Evolutionary conservation across 1,140 invertebrate species (phyloP).

Genomic region (Dinoponera quadriceps): DNA sequence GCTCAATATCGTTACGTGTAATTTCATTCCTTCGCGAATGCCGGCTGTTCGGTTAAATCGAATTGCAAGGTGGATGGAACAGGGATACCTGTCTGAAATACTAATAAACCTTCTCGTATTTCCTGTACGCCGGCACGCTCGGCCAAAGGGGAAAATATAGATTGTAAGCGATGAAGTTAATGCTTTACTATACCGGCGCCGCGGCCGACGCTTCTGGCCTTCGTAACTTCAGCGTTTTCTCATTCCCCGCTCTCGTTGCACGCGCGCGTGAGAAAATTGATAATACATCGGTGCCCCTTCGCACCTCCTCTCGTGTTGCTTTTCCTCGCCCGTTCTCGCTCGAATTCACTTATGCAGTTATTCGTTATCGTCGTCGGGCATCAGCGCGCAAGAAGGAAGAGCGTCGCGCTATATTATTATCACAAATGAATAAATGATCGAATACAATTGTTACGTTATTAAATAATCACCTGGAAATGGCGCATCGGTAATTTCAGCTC

Average conservation of each 20-base stretch:
- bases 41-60: conserved; percentile 7
- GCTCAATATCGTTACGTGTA: conserved; percentile 33
- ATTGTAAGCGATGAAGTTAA: conserved; percentile 42
- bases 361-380: not conserved
- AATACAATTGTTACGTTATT: conserved; percentile 2
- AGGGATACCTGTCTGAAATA: conserved; percentile 42
- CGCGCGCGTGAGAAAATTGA: conserved; percentile 31
- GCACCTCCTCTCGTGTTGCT: not conserved
- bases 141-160: conserved; percentile 32
- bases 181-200: conserved; percentile 26
- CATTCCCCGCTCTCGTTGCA: not conserved
- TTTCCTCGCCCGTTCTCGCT: not conserved
- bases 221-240: conserved; percentile 20
- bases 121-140: not conserved
- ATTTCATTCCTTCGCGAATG: conserved; percentile 34
- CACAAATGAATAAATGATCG: conserved; percentile 19
- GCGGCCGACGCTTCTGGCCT: conserved; percentile 4
- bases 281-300: conserved; percentile 16
- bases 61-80: conserved; percentile 17
- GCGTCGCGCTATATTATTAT: not conserved
- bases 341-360: not conserved
- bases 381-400: not conserved
- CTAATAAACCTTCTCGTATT: conserved; percentile 29
- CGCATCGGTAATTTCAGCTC: not conserved
- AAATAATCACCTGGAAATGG: not conserved